phyloP scores from a whole-genome alignment of 1,140 invertebrate genomes.

The Acyrthosiphon pisum region DNA sequence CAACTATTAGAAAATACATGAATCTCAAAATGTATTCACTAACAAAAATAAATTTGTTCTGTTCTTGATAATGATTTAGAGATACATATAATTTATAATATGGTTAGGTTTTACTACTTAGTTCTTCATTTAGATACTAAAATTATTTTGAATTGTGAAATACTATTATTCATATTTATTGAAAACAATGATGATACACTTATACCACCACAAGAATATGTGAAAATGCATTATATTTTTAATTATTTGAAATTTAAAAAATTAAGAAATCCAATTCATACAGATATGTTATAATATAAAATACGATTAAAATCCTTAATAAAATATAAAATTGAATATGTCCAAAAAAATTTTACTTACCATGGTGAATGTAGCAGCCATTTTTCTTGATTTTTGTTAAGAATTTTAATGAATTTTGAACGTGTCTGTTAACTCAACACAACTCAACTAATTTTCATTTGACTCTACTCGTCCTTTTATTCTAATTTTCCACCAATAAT shows the following conservation, averaged over 20 bases:
- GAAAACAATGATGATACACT: neutral
- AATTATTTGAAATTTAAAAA: neutral
- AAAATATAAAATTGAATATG: neutral
- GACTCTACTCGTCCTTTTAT: neutral
- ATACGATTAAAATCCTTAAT: neutral
- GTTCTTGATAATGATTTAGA: neutral
- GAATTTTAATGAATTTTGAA: neutral
- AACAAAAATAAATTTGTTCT: neutral
- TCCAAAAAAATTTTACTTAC: neutral
- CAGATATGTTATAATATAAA: neutral
- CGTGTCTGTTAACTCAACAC: neutral
- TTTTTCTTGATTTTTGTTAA: neutral
- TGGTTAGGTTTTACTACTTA: neutral
- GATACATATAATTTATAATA: neutral
- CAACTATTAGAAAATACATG: too few species aligned
- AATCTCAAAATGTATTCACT: too few species aligned
- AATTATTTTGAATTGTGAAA: neutral
- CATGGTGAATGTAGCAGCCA: neutral
- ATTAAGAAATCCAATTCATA: neutral
- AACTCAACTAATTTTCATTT: neutral
- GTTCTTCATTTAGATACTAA: neutral
- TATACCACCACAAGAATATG: neutral
- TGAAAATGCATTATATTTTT: neutral
- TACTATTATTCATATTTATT: neutral
- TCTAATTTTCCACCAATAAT: neutral